Base-by-base conservation (phyloP, 2,888 invertebrate genomes). In the Hydriomena furcata region DNA sequence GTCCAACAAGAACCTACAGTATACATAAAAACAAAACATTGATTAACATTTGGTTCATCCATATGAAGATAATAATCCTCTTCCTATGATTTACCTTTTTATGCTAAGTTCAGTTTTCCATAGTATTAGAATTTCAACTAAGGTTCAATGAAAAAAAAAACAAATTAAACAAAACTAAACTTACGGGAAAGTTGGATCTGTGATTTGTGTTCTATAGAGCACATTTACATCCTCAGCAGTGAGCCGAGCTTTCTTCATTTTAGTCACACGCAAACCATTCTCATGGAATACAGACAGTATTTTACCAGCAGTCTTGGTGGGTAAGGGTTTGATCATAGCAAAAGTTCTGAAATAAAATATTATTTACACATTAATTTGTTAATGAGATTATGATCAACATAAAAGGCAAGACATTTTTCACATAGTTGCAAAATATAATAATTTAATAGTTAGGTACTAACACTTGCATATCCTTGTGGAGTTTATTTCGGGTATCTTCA, bases 241-340 rank as follows among this genome's bases (percentile, higher is more conserved):
- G 7, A 98, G 83, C 25, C 85, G 85, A 3, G 94, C 91, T 94
- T 96, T 96, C 68, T 94, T 93, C 66, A 96, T 91, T 68, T 94
- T 94, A 20, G 93, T 92, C 35, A 97, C 77, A 35, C 82, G 86
- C 55, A 94, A 91, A 23, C 92, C 92, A 68, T 91, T 84, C 2
- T 93, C 90, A 65, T 92, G 83, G 7, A 98, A 92, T 13, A 92
- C 79, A 40, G 92, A 93, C 0, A 98, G 68, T 45, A 98, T 94
- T 67, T 94, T 93, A 0, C 97, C 97, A 58, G 94, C 90, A 71
- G 93, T 92, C 11, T 92, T 86, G 12, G 94, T 85, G 5, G 93
- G 92, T 50, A 94, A 89, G 5, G 96, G 95, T 78, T 96, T 97
- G 5, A 98, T 87, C 60, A 98, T 81, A 2, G 93, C 94, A 81